These are phyloP conservation scores for Cecropterus lyciades DNA, from an alignment of 1,140 invertebrate genomes.

Conservation along the genomic window DNA sequence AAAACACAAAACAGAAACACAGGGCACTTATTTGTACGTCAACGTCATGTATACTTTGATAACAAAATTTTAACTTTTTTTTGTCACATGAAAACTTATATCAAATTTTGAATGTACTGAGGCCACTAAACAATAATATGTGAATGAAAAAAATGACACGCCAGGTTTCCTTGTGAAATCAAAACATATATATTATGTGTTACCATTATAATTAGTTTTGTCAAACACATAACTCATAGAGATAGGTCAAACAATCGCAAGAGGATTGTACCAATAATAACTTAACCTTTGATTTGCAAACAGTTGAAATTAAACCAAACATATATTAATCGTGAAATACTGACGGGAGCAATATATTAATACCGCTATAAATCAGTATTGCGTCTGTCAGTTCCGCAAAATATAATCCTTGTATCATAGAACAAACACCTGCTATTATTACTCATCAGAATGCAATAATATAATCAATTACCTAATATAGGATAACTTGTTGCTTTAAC, in stretches of 20 bases:
- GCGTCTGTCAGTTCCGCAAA: constrained; percentile 22
- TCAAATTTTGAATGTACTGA: too few species aligned
- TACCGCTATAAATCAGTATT: constrained; percentile 20
- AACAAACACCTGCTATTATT: constrained; percentile 38
- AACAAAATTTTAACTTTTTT: too few species aligned
- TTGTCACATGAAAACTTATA: too few species aligned
- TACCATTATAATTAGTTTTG: too few species aligned
- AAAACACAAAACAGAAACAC: too few species aligned
- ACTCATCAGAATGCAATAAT: constrained; percentile 36
- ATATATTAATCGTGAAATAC: constrained; percentile 19
- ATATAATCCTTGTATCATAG: constrained; percentile 31
- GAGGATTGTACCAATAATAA: background rate
- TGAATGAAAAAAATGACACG: too few species aligned
- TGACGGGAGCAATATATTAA: constrained; percentile 14
- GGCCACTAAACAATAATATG: too few species aligned
- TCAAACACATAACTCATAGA: background rate
- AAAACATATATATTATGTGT: too few species aligned
- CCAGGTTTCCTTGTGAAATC: too few species aligned
- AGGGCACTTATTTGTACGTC: too few species aligned
- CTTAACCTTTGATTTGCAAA: background rate
- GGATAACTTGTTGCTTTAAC: constrained; percentile 18
- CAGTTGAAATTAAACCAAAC: constrained; percentile 3
- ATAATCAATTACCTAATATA: constrained; percentile 32
- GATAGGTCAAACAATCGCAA: background rate
- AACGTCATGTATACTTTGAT: too few species aligned